Evolutionary conservation across 2,888 invertebrate genomes (phyloP), one percentile per base, ranked within the genome.

Genomic region (Drosophila testacea): DNA sequence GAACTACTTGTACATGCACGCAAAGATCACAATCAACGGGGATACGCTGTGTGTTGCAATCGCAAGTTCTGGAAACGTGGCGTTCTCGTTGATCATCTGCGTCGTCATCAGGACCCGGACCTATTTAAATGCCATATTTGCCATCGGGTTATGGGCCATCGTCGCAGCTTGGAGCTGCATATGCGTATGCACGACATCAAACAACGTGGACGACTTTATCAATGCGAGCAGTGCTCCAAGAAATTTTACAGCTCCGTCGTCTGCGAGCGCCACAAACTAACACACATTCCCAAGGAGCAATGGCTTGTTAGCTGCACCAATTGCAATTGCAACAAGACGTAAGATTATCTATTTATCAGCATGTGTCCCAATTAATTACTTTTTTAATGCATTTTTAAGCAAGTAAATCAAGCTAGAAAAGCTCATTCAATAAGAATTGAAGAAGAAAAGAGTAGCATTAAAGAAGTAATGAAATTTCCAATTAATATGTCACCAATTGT

Each of bases 181-280:
- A 75, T 89, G 73, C 80, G 88, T 10, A 79, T 83, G 69, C 91
- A 91, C 48, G 84, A 89, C n/a, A 74, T 81, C 2, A 90, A 91
- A 42, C 28, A 73, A 4, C 75, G 72, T 1, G 90, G 90, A 4
- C 88, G 90, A 0, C 77, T 73, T 3, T 88, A 87, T 44, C 79
- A 90, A 32, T 92, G 92, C 66, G 85, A 91, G 3, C 76, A 89
- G 34, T 92, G 92, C 64, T 75, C 86, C 0, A 92, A 92, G 55
- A 84, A 87, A 42, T 92, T 90, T 74, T 90, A 81, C 36, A 90
- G 90, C 57, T 74, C 83, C 42, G 80, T 85, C 13, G 73, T 89
- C 5, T 82, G 86, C 6, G 84, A 89, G 27, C 88, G 91, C 5
- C 92, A 92, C 62, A 85, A 88, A 32, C 69, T 90, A 4, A 88